phyloP scores from a whole-genome alignment of 2,797 vertebrate species.

The Melanotaenia maccullochi region DNA sequence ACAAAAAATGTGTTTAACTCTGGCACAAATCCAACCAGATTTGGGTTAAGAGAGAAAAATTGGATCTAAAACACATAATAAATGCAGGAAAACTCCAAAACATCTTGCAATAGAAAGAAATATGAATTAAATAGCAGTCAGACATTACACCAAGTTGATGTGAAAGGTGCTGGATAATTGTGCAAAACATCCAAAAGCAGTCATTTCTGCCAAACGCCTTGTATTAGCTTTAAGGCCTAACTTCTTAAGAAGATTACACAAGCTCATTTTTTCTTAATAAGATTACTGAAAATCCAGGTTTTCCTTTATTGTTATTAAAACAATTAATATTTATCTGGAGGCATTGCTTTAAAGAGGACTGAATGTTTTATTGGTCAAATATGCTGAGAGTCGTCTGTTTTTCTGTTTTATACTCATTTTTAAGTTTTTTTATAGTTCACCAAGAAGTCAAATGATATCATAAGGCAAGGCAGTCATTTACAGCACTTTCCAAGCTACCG shows the following conservation, averaged over 20 bases:
- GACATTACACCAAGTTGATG: no score
- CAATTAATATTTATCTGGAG: background rate
- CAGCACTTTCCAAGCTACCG: conserved; percentile 34
- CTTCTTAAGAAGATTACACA: background rate
- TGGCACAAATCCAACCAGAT: background rate
- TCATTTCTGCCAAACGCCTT: background rate
- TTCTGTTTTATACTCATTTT: background rate
- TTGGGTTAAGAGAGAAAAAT: no score
- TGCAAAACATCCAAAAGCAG: background rate
- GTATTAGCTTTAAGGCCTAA: background rate
- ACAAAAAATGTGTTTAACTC: background rate
- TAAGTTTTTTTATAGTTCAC: conserved; percentile 26
- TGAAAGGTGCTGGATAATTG: no score
- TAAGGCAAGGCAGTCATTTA: conserved; percentile 24
- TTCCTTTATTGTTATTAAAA: background rate
- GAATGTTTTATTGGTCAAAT: background rate
- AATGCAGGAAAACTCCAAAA: background rate
- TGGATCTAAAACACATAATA: background rate
- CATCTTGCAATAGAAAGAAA: no score
- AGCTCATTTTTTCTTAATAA: background rate
- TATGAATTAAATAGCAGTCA: no score
- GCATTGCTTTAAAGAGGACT: background rate
- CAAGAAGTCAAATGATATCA: conserved; percentile 28
- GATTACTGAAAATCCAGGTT: background rate
- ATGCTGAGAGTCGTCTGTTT: background rate